Percentiles rank a stretch among this genome's conserved stretches.
Conservation (phyloP, 1,140 invertebrate species). For the Euwallacea fornicatus region DNA sequence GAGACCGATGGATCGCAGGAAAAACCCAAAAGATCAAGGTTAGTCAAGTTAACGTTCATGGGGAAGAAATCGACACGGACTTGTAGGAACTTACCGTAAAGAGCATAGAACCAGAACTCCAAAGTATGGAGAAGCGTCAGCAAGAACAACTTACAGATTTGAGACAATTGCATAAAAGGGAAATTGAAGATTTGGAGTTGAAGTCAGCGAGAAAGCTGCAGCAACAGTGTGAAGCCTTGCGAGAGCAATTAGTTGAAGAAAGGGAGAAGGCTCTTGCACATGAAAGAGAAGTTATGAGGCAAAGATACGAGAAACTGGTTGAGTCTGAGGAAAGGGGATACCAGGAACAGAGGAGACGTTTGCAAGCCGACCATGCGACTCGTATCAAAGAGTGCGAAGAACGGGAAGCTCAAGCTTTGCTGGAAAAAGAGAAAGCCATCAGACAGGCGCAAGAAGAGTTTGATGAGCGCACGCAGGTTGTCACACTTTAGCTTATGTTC, state of each 20-base stretch:
- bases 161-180: conserved; percentile 61
- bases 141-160: conserved; percentile 63
- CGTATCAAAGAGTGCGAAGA: conserved; percentile 57
- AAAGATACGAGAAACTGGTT: conserved; percentile 59
- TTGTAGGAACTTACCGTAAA: conserved; percentile 69
- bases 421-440: conserved; percentile 54
- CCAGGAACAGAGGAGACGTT: conserved; percentile 57
- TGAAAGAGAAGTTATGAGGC: conserved; percentile 56
- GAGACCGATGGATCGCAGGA: conserved; percentile 68
- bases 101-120: conserved; percentile 71
- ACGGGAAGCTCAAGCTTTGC: conserved; percentile 49
- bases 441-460: conserved; percentile 55
- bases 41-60: background rate
- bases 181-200: conserved; percentile 62
- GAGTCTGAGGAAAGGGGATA: conserved; percentile 58
- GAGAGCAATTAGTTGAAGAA: conserved; percentile 56
- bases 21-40: conserved; percentile 73
- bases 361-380: conserved; percentile 56
- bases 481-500: conserved; percentile 4
- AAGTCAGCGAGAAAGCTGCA: conserved; percentile 58
- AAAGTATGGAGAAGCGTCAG: conserved; percentile 65
- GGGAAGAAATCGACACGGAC: background rate
- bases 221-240: conserved; percentile 56
- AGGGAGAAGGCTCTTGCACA: conserved; percentile 58
- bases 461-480: conserved; percentile 54